phyloP scores from a whole-genome alignment of 2,888 invertebrate species.

The Silvanus unidentatus region DNA sequence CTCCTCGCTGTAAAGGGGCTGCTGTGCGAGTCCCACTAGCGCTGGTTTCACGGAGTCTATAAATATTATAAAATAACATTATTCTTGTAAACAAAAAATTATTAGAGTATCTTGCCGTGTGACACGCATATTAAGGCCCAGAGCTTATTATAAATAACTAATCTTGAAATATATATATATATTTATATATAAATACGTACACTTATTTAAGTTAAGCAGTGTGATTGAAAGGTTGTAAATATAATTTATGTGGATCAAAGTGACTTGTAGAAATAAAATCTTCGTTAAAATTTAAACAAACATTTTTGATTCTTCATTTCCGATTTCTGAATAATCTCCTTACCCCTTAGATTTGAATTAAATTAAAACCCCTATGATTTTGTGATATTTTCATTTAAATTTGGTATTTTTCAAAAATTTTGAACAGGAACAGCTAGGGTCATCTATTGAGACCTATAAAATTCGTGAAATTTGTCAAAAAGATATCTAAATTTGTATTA shows the following conservation, averaged over 20 bases:
- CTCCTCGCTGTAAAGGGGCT: constrained; percentile 33
- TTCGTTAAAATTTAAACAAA: no score
- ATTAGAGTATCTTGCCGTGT: constrained; percentile 36
- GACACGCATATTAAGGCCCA: constrained; percentile 35
- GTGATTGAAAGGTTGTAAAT: constrained; percentile 47
- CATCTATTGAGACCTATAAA: no score
- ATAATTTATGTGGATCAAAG: constrained; percentile 47
- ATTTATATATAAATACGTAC: constrained; percentile 43
- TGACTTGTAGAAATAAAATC: constrained; percentile 45
- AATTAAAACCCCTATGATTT: no score
- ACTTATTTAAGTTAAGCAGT: constrained; percentile 46
- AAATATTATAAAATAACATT: constrained; percentile 4
- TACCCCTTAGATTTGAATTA: no score
- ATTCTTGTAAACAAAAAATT: constrained; percentile 11
- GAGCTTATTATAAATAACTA: constrained; percentile 31
- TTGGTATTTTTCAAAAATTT: no score
- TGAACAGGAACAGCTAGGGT: no score
- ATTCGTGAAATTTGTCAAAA: no score
- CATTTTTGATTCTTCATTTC: no score
- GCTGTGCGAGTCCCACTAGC: constrained; percentile 31
- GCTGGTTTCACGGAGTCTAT: constrained; percentile 30
- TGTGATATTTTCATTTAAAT: no score
- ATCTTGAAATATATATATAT: constrained; percentile 36
- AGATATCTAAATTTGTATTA: no score
- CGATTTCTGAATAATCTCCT: no score